Evolutionary conservation across 1,140 invertebrate species (phyloP).

Genomic region (Diprion similis): DNA sequence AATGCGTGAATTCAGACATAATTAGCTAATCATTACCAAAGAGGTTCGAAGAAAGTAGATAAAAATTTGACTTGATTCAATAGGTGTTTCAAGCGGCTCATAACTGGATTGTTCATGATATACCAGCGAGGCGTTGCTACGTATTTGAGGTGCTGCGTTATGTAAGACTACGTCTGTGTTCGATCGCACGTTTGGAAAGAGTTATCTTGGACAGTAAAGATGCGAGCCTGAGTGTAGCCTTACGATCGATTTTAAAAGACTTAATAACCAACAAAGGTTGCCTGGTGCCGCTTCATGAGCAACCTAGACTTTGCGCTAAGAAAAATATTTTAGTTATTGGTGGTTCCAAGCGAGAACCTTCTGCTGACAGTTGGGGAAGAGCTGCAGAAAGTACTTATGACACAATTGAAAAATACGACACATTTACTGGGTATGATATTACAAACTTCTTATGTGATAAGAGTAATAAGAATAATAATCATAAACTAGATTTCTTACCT

Average conservation of each 20-base stretch:
- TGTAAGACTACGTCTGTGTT: conserved; percentile 86
- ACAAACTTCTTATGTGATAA: conserved; percentile 22
- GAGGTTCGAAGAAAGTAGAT: no score
- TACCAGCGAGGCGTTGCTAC: conserved; percentile 78
- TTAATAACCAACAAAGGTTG: conserved; percentile 79
- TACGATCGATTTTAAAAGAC: conserved; percentile 83
- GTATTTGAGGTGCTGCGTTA: conserved; percentile 87
- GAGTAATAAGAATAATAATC: not conserved
- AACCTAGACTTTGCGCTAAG: conserved; percentile 82
- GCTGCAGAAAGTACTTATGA: conserved; percentile 79
- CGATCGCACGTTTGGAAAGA: conserved; percentile 81
- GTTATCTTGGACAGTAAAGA: conserved; percentile 83
- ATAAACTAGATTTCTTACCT: no score
- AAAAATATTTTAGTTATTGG: conserved; percentile 91
- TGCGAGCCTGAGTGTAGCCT: conserved; percentile 79
- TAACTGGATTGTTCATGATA: conserved; percentile 88
- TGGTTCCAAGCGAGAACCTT: conserved; percentile 84
- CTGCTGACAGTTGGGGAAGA: conserved; percentile 65
- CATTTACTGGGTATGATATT: conserved; percentile 70
- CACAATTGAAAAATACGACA: conserved; percentile 81
- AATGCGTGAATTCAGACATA: no score
- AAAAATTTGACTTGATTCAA: conserved; percentile 4
- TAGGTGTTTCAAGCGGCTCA: conserved; percentile 90
- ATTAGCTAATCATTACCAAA: no score
- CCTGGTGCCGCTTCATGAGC: conserved; percentile 76